A percentile compares a stretch with the other conserved stretches of the same genome.
Conservation (phyloP, 1,140 invertebrate species). For the Scaptomyza pallida region DNA sequence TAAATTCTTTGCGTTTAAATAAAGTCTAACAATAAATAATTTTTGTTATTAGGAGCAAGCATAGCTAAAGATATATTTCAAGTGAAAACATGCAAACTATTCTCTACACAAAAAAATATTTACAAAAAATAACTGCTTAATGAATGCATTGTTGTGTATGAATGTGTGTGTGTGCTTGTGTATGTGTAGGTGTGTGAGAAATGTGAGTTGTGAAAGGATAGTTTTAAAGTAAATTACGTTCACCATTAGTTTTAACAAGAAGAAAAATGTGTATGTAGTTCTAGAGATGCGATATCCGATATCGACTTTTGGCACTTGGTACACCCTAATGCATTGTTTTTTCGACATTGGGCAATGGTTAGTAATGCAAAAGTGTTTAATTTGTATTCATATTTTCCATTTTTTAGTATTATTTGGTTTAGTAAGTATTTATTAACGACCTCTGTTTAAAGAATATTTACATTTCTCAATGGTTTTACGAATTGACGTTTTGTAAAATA, state of each 20-base stretch:
- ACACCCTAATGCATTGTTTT: not conserved
- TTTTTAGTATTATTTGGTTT: slow-evolving; percentile 11
- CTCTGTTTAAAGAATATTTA: slow-evolving; percentile 5
- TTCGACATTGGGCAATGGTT: slow-evolving; percentile 3
- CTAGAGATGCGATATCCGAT: not conserved
- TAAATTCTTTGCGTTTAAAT: slow-evolving; percentile 14
- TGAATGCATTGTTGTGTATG: not conserved
- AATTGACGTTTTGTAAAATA: not conserved
- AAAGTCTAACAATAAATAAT: slow-evolving; percentile 1
- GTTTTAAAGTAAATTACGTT: not conserved
- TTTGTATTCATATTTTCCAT: not conserved
- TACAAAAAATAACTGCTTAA: slow-evolving; percentile 25
- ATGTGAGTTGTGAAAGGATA: not conserved
- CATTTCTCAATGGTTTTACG: not conserved
- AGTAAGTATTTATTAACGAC: slow-evolving; percentile 57
- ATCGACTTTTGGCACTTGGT: slow-evolving; percentile 7
- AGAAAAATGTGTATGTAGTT: not conserved
- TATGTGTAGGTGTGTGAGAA: not conserved
- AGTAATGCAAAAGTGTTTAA: slow-evolving; percentile 15
- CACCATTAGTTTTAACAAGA: slow-evolving; percentile 7
- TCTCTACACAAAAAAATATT: slow-evolving; percentile 4
- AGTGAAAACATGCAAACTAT: slow-evolving; percentile 42
- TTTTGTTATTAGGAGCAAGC: slow-evolving; percentile 25
- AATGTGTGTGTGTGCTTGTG: slow-evolving; percentile 7
- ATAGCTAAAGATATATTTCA: slow-evolving; percentile 18